These are phyloP conservation scores for Acanthornis magna DNA, from an alignment of 2,797 vertebrate species.

Conservation along the genomic window DNA sequence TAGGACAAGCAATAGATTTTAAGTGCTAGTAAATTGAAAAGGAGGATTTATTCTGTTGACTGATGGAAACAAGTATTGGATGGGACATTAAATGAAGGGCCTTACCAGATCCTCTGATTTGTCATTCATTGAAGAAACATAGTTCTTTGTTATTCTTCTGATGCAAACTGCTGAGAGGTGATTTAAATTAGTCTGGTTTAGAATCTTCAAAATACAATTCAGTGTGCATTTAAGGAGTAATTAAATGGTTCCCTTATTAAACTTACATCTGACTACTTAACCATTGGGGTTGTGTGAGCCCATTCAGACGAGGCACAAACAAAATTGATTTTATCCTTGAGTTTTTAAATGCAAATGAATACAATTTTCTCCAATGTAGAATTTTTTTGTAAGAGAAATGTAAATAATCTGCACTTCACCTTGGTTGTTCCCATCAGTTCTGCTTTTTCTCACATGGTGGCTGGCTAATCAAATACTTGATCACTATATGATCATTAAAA, in stretches of 20 bases:
- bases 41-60: background rate
- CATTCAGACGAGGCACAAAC: background rate
- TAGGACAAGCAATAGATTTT: background rate
- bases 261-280: background rate
- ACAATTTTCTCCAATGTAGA: background rate
- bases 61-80: constrained; percentile 14
- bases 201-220: constrained; percentile 6
- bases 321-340: background rate
- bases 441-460: background rate
- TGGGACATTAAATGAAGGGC: background rate
- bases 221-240: background rate
- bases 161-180: background rate
- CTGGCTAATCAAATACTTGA: background rate
- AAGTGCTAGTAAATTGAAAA: constrained; percentile 17
- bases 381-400: background rate
- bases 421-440: background rate
- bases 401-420: background rate
- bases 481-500: background rate
- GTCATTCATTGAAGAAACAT: constrained; percentile 22
- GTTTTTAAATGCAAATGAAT: background rate
- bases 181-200: constrained; percentile 3
- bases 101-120: background rate
- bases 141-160: constrained; percentile 12
- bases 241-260: constrained; percentile 6
- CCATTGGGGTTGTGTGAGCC: background rate